phyloP scores from a whole-genome alignment of 2,113 vertebrate genomes.

The Phaetusa simplex region DNA sequence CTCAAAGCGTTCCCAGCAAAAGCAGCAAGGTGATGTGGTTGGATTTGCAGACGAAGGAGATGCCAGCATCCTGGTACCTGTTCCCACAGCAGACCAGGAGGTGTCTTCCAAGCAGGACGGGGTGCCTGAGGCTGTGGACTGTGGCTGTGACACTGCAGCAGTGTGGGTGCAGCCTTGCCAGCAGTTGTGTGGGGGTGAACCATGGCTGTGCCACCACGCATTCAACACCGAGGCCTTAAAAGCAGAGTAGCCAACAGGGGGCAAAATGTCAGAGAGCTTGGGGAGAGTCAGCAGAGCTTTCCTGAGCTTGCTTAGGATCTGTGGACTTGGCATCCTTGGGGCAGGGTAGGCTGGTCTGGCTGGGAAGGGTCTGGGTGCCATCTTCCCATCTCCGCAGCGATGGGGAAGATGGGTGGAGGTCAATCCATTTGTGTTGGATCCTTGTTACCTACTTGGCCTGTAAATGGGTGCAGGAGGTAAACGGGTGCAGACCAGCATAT shows the following conservation, averaged over 20 bases:
- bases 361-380: not conserved
- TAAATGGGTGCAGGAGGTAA: not conserved
- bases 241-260: not conserved
- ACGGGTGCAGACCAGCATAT: not conserved
- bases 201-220: rapidly evolving
- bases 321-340: not conserved
- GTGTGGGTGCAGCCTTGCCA: not conserved
- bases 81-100: not conserved
- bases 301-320: not conserved
- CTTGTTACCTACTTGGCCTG: not conserved
- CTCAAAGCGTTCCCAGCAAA: not conserved
- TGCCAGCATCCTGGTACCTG: not conserved
- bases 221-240: not conserved
- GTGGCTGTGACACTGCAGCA: not conserved
- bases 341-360: not conserved
- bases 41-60: not conserved
- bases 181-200: not conserved
- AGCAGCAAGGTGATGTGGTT: not conserved
- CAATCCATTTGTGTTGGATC: not conserved
- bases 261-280: not conserved
- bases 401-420: not conserved
- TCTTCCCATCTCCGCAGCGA: not conserved
- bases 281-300: not conserved
- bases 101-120: not conserved
- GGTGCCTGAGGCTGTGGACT: not conserved